Conservation (phyloP, 2,888 invertebrate species). For the Microchrysa polita region DNA sequence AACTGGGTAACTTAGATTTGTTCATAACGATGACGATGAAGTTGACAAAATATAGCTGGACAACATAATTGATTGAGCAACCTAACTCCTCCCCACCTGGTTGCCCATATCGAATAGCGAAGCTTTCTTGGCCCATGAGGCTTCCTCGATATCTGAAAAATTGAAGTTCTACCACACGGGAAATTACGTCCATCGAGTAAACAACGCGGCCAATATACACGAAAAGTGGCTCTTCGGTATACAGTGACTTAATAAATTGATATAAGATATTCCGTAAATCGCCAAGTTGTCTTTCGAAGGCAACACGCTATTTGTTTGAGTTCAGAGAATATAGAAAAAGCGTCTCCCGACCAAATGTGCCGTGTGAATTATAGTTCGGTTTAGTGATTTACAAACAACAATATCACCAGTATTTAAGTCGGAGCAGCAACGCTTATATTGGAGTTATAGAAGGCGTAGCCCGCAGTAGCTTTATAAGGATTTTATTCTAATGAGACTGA, state of each 20-base stretch:
- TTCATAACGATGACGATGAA: constrained; percentile 21
- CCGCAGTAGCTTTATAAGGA: neutral
- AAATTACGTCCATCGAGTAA: constrained; percentile 38
- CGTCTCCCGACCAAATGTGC: neutral
- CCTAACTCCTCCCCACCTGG: constrained; percentile 29
- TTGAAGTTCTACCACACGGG: constrained; percentile 34
- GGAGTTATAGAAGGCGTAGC: neutral
- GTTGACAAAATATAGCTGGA: neutral
- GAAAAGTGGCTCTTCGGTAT: constrained; percentile 25
- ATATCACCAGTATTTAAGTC: neutral
- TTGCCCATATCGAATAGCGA: neutral
- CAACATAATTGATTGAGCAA: neutral
- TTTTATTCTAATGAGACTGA: neutral
- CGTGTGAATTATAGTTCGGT: constrained; percentile 9
- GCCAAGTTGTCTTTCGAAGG: constrained; percentile 18
- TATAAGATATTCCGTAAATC: constrained; percentile 5
- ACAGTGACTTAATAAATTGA: too few species aligned
- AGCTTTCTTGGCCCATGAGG: constrained; percentile 35
- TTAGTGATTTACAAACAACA: constrained; percentile 5
- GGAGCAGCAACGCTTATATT: neutral
- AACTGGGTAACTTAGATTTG: neutral
- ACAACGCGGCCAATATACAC: constrained; percentile 4
- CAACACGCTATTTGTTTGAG: neutral
- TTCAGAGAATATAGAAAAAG: constrained; percentile 10
- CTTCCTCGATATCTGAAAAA: constrained; percentile 26